phyloP scores from a whole-genome alignment of 1,140 invertebrate genomes.

The Helicoverpa armigera region DNA sequence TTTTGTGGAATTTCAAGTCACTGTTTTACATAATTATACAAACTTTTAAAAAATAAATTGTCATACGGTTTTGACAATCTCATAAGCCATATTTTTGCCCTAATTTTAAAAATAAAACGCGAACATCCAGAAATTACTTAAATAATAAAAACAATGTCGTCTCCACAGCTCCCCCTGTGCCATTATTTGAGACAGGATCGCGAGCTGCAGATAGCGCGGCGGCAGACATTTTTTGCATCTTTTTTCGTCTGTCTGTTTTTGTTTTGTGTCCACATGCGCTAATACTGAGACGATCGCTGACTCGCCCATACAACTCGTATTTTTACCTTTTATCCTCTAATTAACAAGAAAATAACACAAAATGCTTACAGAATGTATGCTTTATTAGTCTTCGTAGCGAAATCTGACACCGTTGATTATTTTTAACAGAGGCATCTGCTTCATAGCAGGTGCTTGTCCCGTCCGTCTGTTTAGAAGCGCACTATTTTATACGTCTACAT shows the following conservation, averaged over 20 bases:
- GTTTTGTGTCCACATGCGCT: constrained; percentile 76
- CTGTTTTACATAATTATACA: no score
- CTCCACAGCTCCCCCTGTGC: constrained; percentile 61
- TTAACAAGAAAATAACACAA: constrained; percentile 36
- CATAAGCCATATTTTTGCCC: no score
- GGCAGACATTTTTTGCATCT: constrained; percentile 75
- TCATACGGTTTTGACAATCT: no score
- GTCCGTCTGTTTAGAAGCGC: constrained; percentile 29
- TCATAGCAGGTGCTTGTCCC: constrained; percentile 13
- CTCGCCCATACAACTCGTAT: constrained; percentile 36
- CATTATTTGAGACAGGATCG: constrained; percentile 80
- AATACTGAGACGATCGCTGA: constrained; percentile 63
- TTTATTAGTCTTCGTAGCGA: constrained; percentile 19
- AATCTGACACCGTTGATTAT: constrained; percentile 46
- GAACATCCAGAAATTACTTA: no score
- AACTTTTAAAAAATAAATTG: no score
- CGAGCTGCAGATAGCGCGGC: constrained; percentile 78
- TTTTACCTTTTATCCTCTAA: constrained; percentile 27
- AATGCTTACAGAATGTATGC: background rate
- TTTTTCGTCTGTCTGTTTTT: constrained; percentile 57
- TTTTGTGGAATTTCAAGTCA: no score
- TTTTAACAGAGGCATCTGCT: constrained; percentile 37
- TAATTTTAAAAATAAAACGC: no score
- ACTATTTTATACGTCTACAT: constrained; percentile 31
- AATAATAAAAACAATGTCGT: background rate